Conservation (phyloP, 2,113 vertebrate genomes). For the Morone chrysops region DNA sequence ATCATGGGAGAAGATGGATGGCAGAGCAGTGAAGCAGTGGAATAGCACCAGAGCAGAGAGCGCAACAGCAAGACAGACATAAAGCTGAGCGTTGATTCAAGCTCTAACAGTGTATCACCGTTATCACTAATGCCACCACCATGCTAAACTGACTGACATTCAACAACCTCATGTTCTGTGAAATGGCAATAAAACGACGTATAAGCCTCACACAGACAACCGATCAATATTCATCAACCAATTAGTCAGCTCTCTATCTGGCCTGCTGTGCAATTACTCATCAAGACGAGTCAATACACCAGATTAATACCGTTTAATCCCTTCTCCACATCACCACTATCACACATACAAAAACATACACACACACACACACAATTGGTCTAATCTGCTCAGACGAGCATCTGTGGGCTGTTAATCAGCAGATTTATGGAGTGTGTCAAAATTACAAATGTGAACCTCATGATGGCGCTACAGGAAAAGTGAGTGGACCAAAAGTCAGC, state of each 20-base stretch:
- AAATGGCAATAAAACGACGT: conserved; percentile 39
- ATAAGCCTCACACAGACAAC: conserved; percentile 44
- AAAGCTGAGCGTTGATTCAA: conserved; percentile 24
- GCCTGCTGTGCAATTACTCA: conserved; percentile 43
- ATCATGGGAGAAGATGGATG: conserved; percentile 62
- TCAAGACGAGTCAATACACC: conserved; percentile 48
- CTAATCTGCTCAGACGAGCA: conserved; percentile 38
- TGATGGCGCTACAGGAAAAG: neutral
- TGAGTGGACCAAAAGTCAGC: neutral
- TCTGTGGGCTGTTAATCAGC: conserved; percentile 33
- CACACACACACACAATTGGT: conserved; percentile 14
- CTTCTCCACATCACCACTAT: conserved; percentile 17
- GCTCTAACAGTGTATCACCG: conserved; percentile 25
- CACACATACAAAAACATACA: conserved; percentile 4
- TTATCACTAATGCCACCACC: neutral
- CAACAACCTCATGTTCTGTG: conserved; percentile 45
- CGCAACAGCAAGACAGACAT: conserved; percentile 9
- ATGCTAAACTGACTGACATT: conserved; percentile 35
- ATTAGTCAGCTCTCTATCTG: conserved; percentile 58
- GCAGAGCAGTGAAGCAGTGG: conserved; percentile 30
- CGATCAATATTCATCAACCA: conserved; percentile 67
- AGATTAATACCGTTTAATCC: conserved; percentile 62
- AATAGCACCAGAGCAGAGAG: conserved; percentile 10
- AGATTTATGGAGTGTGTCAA: no score
- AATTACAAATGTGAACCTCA: no score